Base-by-base conservation (phyloP, 2,888 invertebrate species). In the Drosophila austrosaltans region DNA sequence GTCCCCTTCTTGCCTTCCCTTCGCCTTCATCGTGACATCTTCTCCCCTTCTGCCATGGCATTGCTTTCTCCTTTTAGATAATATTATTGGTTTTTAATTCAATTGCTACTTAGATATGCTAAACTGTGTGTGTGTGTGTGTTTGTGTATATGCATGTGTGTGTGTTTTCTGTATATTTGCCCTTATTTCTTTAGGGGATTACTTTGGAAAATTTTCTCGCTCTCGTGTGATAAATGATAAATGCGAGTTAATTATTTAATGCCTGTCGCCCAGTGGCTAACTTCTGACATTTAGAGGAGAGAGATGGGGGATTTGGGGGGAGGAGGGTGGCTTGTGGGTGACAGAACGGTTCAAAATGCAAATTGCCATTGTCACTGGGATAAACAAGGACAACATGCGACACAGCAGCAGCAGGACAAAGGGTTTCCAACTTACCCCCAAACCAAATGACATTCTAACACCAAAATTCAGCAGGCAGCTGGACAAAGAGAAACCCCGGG, bases 231-330 rank as follows among this genome's bases (percentile, higher is more conserved):
- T 83, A 65, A 69, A 82, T 79, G 69, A 63, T 75, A 70, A 72
- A 86, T 74, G 75, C 78, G 69, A 87, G 89, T 92, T 92, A 92
- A 91, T 91, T 91, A 91, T 91, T 91, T 91, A 92, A 91, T 90
- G 91, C 85, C 90, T 90, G 91, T 92, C 92, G 89, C 91, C 89
- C 90, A 83, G 91, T 91, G 91, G 91, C 92, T 91, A 91, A 91
- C 92, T 91, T 92, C 85, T 48, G 48, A 48, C 48, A 48, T 48
- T 25, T 48, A 12, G 48, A 22, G 2, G 1, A 12, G 10, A 8
- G 30, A 1, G 16, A 12, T 3, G 48, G 22, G 22, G 10, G 6
- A 30, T 5, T 5, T 22, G 22, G 48, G 12, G 12, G 3, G 25
- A 3, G 25, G 7, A 16, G 28, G 53, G 8, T 59, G 28, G 5